Evolutionary conservation across 1,140 invertebrate species (phyloP).

Genomic region (Macrosteles quadrilineatus): DNA sequence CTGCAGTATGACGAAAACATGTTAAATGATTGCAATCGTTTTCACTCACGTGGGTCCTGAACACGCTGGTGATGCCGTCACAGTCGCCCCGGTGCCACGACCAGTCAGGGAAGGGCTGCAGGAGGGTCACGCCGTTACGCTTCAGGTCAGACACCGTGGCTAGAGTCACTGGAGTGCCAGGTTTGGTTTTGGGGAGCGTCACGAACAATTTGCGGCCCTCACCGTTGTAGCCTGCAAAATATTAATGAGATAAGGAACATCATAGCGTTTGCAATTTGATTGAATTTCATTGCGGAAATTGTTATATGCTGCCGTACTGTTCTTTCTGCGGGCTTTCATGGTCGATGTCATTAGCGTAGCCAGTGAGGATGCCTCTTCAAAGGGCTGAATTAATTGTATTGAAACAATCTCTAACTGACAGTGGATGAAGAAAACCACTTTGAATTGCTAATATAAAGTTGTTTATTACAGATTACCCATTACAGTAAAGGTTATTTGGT

Average conservation of each 20-base stretch:
- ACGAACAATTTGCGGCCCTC: slow-evolving; percentile 39
- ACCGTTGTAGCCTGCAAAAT: background rate
- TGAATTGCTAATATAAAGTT: too few species aligned
- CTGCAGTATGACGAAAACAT: too few species aligned
- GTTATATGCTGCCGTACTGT: background rate
- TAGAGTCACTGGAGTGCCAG: slow-evolving; percentile 43
- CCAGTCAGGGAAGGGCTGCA: slow-evolving; percentile 45
- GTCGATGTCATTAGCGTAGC: too few species aligned
- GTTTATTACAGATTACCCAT: too few species aligned
- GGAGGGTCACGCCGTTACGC: slow-evolving; percentile 28
- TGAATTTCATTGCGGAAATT: background rate
- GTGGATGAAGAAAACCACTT: too few species aligned
- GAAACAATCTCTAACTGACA: too few species aligned
- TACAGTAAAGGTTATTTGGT: too few species aligned
- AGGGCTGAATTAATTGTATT: too few species aligned
- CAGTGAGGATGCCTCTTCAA: too few species aligned
- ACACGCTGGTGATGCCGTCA: slow-evolving; percentile 42
- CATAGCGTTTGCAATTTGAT: background rate
- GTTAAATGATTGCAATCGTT: too few species aligned
- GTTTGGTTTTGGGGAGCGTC: slow-evolving; percentile 40
- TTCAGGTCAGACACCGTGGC: slow-evolving; percentile 37
- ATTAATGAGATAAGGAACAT: background rate
- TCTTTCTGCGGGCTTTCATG: background rate
- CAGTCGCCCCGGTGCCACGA: slow-evolving; percentile 40
- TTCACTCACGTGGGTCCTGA: slow-evolving; percentile 40